phyloP scores from a whole-genome alignment of 2,797 vertebrate species.

The Thalassophryne amazonica region DNA sequence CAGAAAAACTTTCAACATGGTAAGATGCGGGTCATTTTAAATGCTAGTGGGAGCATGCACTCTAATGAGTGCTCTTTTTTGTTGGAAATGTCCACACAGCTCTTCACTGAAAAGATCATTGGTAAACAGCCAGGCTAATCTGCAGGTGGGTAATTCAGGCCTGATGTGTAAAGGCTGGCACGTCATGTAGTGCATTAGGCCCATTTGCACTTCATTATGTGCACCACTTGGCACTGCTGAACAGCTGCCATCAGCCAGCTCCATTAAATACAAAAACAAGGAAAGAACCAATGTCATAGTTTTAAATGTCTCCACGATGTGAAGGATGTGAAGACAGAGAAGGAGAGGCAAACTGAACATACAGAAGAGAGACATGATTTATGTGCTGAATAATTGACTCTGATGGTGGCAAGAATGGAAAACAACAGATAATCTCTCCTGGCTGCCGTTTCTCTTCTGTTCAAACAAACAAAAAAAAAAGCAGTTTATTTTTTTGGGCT shows the following conservation, averaged over 20 bases:
- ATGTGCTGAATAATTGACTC: conserved; percentile 39
- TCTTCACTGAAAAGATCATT: conserved; percentile 46
- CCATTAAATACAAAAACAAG: conserved; percentile 15
- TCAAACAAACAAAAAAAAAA: conserved; percentile 13
- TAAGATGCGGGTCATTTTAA: too few relatives aligned
- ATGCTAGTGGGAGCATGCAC: too few relatives aligned
- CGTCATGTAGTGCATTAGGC: conserved; percentile 65
- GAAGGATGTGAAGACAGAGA: neutral
- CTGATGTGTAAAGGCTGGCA: conserved; percentile 66
- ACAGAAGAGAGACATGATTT: conserved; percentile 39
- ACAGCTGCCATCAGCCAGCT: conserved; percentile 52
- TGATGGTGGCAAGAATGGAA: conserved; percentile 23
- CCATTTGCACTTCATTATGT: conserved; percentile 71
- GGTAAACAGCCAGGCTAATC: conserved; percentile 44
- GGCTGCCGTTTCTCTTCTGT: conserved; percentile 13
- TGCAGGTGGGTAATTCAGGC: conserved; percentile 63
- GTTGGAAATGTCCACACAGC: conserved; percentile 6
- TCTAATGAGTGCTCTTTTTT: too few relatives aligned
- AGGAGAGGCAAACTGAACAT: conserved; percentile 10
- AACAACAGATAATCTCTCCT: conserved; percentile 20
- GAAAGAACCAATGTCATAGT: conserved; percentile 3
- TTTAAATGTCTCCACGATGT: neutral
- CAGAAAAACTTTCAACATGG: too few relatives aligned
- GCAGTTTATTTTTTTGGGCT: conserved; percentile 12
- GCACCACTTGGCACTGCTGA: conserved; percentile 55